phyloP scores from a whole-genome alignment of 2,797 vertebrate genomes.

The Limosa lapponica region DNA sequence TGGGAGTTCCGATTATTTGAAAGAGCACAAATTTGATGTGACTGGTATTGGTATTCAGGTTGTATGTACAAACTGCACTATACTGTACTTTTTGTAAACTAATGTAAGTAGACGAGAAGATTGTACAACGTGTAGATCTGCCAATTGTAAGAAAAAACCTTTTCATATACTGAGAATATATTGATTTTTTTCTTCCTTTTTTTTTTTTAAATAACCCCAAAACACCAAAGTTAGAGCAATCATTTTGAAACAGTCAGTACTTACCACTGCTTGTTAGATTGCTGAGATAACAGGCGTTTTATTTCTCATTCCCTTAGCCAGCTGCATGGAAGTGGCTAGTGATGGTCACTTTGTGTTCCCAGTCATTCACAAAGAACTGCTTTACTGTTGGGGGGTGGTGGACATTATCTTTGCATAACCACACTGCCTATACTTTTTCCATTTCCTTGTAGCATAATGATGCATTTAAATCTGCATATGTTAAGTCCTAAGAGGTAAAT shows the following conservation, averaged over 20 bases:
- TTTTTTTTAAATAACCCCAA: conserved; percentile 7
- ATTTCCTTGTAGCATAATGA: conserved; percentile 42
- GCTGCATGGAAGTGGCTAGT: neutral
- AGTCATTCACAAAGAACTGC: neutral
- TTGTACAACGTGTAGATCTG: conserved; percentile 62
- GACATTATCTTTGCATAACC: neutral
- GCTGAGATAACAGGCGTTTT: neutral
- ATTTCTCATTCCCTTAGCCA: neutral
- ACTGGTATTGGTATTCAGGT: conserved; percentile 64
- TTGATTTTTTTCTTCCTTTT: conserved; percentile 21
- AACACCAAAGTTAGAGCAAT: conserved; percentile 73
- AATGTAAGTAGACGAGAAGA: conserved; percentile 70
- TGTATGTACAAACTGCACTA: conserved; percentile 65
- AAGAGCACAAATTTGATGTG: conserved; percentile 61
- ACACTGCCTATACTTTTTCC: neutral
- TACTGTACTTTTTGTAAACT: conserved; percentile 69
- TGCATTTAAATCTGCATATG: conserved; percentile 46
- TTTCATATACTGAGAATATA: conserved; percentile 64
- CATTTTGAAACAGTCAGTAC: conserved; percentile 25
- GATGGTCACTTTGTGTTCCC: neutral
- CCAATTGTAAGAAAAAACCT: conserved; percentile 48
- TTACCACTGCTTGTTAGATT: neutral
- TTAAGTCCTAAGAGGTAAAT: conserved; percentile 39
- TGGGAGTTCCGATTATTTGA: conserved; percentile 45
- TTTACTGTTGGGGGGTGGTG: neutral